Percentiles rank a stretch among this genome's conserved stretches.
Conservation (phyloP, 2,888 invertebrate genomes). For the Ophioninae sp. region DNA sequence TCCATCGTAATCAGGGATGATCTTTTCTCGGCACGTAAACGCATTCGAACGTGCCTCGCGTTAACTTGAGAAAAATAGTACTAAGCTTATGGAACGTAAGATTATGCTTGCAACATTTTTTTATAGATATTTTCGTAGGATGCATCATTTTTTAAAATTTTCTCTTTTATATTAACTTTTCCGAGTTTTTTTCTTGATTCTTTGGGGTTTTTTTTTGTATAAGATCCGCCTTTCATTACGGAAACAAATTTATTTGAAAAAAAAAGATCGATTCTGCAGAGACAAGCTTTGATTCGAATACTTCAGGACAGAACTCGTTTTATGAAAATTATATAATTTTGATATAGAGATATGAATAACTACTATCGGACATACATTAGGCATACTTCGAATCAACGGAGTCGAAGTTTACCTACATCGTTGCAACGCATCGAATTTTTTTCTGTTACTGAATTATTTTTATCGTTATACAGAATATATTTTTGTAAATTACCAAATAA, state of each 20-base stretch:
- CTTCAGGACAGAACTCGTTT: background rate
- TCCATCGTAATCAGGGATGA: background rate
- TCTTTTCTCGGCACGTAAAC: background rate
- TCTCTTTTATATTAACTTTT: no score
- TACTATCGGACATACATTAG: background rate
- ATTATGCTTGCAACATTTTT: background rate
- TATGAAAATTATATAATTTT: background rate
- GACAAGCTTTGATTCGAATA: background rate
- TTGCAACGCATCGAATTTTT: no score
- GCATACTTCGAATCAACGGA: background rate
- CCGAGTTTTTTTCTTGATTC: no score
- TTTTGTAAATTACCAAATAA: no score
- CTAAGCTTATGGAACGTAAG: background rate
- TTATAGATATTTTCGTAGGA: background rate
- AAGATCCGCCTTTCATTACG: no score
- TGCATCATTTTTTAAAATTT: background rate
- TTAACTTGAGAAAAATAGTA: background rate
- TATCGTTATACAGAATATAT: no score
- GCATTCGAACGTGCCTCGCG: background rate
- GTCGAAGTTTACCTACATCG: no score
- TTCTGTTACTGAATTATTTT: no score
- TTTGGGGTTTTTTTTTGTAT: no score
- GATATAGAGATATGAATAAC: background rate
- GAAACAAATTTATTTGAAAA: no score
- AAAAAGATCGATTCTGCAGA: no score